These are phyloP conservation scores for Lampris megalopsis DNA, from an alignment of 2,113 vertebrate species.

Conservation along the genomic window DNA sequence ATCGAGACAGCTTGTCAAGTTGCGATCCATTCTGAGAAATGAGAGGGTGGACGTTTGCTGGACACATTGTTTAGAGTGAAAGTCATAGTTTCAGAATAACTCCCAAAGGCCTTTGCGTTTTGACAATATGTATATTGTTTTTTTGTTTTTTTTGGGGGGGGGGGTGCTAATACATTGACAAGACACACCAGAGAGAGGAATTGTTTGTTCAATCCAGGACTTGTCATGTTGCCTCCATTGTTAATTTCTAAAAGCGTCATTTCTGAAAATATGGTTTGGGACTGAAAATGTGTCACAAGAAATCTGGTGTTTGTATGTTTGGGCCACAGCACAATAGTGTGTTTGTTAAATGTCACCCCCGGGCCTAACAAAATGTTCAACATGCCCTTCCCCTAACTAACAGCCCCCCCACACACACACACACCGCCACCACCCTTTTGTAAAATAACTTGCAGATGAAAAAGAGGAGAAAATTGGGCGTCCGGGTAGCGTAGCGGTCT, in stretches of 20 bases:
- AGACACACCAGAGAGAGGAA: slow-evolving; percentile 25
- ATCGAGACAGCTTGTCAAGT: slow-evolving; percentile 63
- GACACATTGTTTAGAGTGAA: slow-evolving; percentile 31
- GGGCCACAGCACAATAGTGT: too few species aligned
- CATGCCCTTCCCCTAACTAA: not conserved
- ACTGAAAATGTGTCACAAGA: slow-evolving; percentile 34
- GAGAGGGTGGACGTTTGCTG: slow-evolving; percentile 26
- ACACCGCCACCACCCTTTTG: too few species aligned
- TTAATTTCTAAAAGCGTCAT: slow-evolving; percentile 32
- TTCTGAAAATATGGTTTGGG: slow-evolving; percentile 10
- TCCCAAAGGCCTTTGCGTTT: slow-evolving; percentile 46
- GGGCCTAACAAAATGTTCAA: too few species aligned
- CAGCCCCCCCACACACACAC: too few species aligned
- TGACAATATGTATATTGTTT: slow-evolving; percentile 17
- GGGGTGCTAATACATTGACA: slow-evolving; percentile 26
- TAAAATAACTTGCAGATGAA: too few species aligned
- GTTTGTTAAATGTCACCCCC: too few species aligned
- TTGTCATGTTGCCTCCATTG: slow-evolving; percentile 15
- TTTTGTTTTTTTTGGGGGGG: not conserved
- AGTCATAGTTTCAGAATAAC: slow-evolving; percentile 47
- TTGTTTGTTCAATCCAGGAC: slow-evolving; percentile 24
- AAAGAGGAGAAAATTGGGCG: too few species aligned
- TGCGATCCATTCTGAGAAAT: slow-evolving; percentile 50
- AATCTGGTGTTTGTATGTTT: too few species aligned
- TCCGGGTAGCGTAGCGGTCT: too few species aligned